phyloP scores from a whole-genome alignment of 2,797 vertebrate species.

The Mormyrops boulengeri region DNA sequence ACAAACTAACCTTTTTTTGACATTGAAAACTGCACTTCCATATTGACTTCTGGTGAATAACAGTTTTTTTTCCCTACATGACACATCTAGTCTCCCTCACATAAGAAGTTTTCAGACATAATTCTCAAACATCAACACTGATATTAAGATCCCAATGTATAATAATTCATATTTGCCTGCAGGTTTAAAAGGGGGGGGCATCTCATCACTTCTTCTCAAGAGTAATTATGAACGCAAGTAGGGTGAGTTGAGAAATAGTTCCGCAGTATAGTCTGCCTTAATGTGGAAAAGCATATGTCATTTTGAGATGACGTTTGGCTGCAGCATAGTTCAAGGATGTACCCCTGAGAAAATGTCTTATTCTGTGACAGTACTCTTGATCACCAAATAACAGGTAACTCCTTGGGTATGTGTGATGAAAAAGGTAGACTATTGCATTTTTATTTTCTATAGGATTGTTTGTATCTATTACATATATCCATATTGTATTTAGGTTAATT shows the following conservation, averaged over 20 bases:
- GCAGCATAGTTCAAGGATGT: background rate
- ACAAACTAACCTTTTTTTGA: background rate
- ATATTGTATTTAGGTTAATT: background rate
- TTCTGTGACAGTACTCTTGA: background rate
- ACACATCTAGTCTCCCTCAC: background rate
- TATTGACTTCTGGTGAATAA: background rate
- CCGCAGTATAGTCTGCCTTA: background rate
- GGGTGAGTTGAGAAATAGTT: background rate
- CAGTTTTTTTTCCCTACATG: background rate
- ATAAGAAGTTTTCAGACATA: background rate
- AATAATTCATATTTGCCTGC: slow-evolving; percentile 1
- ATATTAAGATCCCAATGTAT: background rate
- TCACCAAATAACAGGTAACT: background rate
- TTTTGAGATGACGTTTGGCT: background rate
- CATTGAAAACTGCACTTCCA: background rate
- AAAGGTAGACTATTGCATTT: background rate
- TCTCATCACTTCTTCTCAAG: background rate
- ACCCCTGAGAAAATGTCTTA: background rate
- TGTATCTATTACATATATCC: background rate
- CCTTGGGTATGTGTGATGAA: background rate
- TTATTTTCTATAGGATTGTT: background rate
- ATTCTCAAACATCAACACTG: background rate
- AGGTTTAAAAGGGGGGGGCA: background rate
- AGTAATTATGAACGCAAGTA: background rate
- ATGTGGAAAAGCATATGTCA: background rate